These are phyloP conservation scores for Macrotrachela quadricornifera DNA, from an alignment of 1,140 invertebrate species.

Conservation along the genomic window DNA sequence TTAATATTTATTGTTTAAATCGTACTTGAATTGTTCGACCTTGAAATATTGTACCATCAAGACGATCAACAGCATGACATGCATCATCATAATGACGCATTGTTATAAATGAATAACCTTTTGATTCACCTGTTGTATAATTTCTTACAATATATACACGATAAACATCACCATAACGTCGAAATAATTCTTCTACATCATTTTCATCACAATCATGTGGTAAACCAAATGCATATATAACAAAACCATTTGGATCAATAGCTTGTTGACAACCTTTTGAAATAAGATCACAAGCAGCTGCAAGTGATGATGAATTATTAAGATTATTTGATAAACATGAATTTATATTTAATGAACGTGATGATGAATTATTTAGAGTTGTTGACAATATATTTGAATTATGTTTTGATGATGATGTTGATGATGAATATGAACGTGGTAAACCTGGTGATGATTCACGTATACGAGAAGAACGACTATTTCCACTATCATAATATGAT, in stretches of 20 bases:
- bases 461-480: no score
- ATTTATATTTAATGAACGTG: neutral
- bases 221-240: neutral
- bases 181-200: neutral
- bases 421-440: neutral
- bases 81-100: slow-evolving; percentile 6
- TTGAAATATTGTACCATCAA: no score
- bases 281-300: neutral
- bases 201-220: neutral
- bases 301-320: neutral
- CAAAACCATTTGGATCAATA: neutral
- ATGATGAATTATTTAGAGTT: neutral
- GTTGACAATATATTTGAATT: neutral
- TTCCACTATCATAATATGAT: no score
- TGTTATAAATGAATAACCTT: slow-evolving; percentile 7
- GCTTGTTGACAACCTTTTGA: neutral
- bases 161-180: neutral
- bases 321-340: neutral
- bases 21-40: no score
- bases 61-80: neutral
- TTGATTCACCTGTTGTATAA: neutral
- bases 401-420: neutral
- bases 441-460: no score
- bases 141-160: slow-evolving; percentile 6
- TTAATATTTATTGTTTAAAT: no score